Evolutionary conservation across 1,140 invertebrate species (phyloP), one percentile per base, ranked within the genome.

Genomic region (Drosophila obscura): DNA sequence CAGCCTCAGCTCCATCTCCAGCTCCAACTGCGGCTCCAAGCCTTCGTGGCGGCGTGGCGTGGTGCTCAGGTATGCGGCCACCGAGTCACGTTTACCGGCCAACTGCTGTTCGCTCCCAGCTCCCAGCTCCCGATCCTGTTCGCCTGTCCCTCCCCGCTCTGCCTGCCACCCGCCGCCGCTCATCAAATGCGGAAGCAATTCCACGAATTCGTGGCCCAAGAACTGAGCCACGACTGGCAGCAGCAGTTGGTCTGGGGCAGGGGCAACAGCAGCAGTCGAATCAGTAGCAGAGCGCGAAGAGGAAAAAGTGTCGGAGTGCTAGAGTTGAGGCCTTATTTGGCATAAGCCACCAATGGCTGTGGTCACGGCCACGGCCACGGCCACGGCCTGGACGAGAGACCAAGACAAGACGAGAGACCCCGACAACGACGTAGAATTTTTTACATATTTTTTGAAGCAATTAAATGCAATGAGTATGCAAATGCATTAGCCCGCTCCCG

Each of bases 391-490:
- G 45, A 35, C 51, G 35, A 50, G 35, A 50, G 55, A 62, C 71
- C 19, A 31, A 59, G 45, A 43, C 57, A 43, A 50, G 55, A 62
- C 71, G 76, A 65, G 65, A 48, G 66, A 51, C 80, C 80, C 63
- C 84, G 80, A 83, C 80, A 83, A 80, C 77, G 69, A 71, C 66
- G 77, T 76, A 64, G 50, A 73, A 64, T 65, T 68, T 73, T 85
- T 76, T 85, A 84, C 81, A 85, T 84, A 84, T 85, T 84, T 84
- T 75, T 84, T 69, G 67, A 85, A 85, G 81, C 81, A 84, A 84
- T 84, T 84, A 84, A 84, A 84, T 84, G 81, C 73, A 68, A 84
- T 84, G 80, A 84, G 80, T 84, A 84, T 84, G 80, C 81, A 84
- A 84, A 84, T 84, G 77, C 81, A 85, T 84, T 77, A 73, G 81